phyloP scores from a whole-genome alignment of 2,888 invertebrate genomes.

The Drosophila tanythrix region DNA sequence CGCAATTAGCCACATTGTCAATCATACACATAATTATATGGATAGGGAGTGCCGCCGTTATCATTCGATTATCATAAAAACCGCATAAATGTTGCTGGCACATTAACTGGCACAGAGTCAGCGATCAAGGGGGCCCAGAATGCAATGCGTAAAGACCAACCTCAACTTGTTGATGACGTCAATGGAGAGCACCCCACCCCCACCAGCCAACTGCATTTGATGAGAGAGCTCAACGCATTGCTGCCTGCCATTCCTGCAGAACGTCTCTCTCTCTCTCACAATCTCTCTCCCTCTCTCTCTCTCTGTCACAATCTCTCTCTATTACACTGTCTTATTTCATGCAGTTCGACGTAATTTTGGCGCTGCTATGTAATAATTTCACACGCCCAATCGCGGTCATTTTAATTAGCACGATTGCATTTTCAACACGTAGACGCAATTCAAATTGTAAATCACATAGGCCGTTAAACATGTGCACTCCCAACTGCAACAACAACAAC shows the following conservation, averaged over 20 bases:
- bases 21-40: neutral
- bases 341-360: constrained; percentile 21
- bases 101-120: constrained; percentile 15
- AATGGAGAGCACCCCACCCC: neutral
- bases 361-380: constrained; percentile 64
- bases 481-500: constrained; percentile 22
- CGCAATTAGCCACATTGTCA: neutral
- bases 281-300: neutral
- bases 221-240: neutral
- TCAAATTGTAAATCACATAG: constrained; percentile 72
- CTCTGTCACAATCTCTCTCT: neutral
- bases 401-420: constrained; percentile 78
- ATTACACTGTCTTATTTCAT: no score
- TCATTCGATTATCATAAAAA: constrained; percentile 3
- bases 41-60: neutral
- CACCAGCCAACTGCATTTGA: neutral
- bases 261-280: neutral
- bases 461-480: constrained; percentile 54
- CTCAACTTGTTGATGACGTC: constrained; percentile 33
- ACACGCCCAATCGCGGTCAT: constrained; percentile 74
- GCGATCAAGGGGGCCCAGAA: constrained; percentile 2
- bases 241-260: neutral
- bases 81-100: neutral
- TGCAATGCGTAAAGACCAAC: constrained; percentile 8
- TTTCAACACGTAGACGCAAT: constrained; percentile 71